Conservation (phyloP, 2,113 vertebrate species). For the Gorsachius goisagi region DNA sequence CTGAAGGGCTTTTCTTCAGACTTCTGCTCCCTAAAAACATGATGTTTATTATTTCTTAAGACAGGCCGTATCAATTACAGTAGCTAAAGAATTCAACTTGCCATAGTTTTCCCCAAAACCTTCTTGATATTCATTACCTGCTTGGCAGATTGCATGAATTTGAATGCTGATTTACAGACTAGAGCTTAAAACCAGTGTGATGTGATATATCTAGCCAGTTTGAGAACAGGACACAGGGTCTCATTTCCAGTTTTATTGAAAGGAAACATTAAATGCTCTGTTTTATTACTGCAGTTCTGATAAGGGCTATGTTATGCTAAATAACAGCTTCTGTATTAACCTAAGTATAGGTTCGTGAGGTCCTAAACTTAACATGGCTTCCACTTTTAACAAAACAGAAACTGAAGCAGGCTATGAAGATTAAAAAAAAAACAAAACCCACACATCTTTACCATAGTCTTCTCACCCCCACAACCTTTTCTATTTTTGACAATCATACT, state of each 20-base stretch:
- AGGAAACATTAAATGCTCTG: not conserved
- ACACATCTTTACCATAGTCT: not conserved
- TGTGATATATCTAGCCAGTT: not conserved
- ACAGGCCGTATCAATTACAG: not conserved
- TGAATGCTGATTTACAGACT: constrained; percentile 8
- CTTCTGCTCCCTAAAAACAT: not conserved
- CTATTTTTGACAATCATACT: not conserved
- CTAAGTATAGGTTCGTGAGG: not conserved
- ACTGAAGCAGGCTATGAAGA: not conserved
- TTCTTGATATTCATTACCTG: not conserved
- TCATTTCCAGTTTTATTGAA: constrained; percentile 12
- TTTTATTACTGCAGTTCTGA: not conserved
- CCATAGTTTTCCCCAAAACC: not conserved
- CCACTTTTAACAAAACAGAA: not conserved
- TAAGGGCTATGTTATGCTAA: not conserved
- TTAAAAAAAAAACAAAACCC: not conserved
- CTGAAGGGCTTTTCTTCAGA: not conserved
- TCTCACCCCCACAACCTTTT: not conserved
- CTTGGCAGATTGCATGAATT: not conserved
- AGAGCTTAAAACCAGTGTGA: not conserved
- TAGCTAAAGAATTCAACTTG: not conserved
- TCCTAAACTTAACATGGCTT: not conserved
- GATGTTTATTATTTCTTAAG: not conserved
- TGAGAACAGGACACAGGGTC: not conserved
- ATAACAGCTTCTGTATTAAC: not conserved